Base-by-base conservation (phyloP, 2,113 vertebrate species). In the Pipa parva region DNA sequence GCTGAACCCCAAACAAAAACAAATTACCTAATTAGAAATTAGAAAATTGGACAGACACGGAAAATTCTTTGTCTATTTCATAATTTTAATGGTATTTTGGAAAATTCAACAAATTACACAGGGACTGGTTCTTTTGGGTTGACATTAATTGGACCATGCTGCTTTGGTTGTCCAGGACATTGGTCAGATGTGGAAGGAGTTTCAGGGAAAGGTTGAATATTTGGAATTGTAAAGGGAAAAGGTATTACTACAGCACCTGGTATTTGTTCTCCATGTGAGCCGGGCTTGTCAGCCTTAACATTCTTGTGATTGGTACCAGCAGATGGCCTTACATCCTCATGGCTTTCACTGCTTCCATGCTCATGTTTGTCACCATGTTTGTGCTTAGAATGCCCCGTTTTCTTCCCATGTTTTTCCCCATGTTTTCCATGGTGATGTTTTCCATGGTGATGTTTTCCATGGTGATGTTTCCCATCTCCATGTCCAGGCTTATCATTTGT, bases 291-390 rank as follows among this genome's bases (percentile, higher is more conserved):
- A 37, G 20, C 45, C 20, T 58, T 18, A 36, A 57, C 27, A 29
- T 26, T 67, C 31, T 24, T 59, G 65, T 7, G 56, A 10, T 37
- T 67, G 65, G 18, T 49, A n/a, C n/a, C n/a, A n/a, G n/a, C n/a
- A n/a, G n/a, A n/a, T n/a, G n/a, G n/a, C n/a, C n/a, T n/a, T n/a
- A n/a, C 36, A 67, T 49, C 45, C 10, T 71, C 49, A 60, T 71
- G 45, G 22, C 46, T 52, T 36, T n/a, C 58, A 27, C 46, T 37
- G 22, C 52, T 59, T 4, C 39, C 51, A 50, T 71, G 68, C 17
- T 63, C 22, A 29, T 71, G 59, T 12, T 63, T 56, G 17, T 39
- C 31, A 3, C 2, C 21, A 37, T 71, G 67, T 11, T 11, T n/a
- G 18, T 52, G 46, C 2, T 46, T 6, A 46, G 15, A n/a, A 21